A percentile compares a stretch with the other conserved stretches of the same genome.
Conservation (phyloP, 2,888 invertebrate species). For the Apodemia zela region DNA sequence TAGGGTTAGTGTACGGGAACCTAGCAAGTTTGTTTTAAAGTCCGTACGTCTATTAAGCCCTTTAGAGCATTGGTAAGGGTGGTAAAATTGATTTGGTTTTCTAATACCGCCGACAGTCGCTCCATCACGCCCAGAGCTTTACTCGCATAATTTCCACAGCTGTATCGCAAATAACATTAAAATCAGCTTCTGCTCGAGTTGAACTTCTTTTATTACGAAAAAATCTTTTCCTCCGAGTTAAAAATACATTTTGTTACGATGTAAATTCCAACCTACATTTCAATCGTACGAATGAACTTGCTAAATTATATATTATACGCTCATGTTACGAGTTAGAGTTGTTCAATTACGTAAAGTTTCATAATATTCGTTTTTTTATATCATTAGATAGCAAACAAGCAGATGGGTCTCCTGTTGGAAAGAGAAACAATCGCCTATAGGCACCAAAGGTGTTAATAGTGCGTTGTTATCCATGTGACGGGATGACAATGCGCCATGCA, state of each 20-base stretch:
- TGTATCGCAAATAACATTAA: conserved; percentile 63
- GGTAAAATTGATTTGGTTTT: conserved; percentile 60
- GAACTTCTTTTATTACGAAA: background rate
- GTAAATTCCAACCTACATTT: conserved; percentile 1
- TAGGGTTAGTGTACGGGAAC: too few species aligned
- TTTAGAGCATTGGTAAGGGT: conserved; percentile 43
- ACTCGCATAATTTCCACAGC: conserved; percentile 61
- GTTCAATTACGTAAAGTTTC: too few species aligned
- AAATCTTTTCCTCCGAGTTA: background rate
- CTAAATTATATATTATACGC: too few species aligned
- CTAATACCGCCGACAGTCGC: conserved; percentile 64
- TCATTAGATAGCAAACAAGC: too few species aligned
- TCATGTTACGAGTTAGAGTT: too few species aligned
- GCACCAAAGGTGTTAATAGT: too few species aligned
- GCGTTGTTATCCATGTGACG: too few species aligned
- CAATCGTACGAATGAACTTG: background rate
- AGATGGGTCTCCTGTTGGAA: too few species aligned
- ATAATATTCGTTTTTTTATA: too few species aligned
- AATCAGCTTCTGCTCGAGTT: conserved; percentile 30
- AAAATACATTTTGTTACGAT: background rate
- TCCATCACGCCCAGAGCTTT: conserved; percentile 61
- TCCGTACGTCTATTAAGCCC: background rate
- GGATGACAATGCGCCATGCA: too few species aligned
- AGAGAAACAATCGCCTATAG: too few species aligned
- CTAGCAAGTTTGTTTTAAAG: background rate